phyloP scores from a whole-genome alignment of 2,888 invertebrate genomes.

The Drosophila dives region DNA sequence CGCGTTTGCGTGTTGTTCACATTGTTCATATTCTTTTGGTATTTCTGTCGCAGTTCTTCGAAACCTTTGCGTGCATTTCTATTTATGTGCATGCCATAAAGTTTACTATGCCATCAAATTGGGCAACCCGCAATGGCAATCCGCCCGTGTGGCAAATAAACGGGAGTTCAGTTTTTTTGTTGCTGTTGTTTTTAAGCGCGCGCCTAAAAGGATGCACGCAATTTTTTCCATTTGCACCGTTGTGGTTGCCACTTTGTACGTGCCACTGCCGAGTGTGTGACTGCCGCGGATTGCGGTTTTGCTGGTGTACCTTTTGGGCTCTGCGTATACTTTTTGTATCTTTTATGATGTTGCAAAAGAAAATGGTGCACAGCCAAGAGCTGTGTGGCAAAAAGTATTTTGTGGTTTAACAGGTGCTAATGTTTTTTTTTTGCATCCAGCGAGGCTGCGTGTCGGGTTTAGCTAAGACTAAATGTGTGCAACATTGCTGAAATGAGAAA shows the following conservation, averaged over 20 bases:
- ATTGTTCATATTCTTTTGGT: constrained; percentile 13
- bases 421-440: constrained; percentile 46
- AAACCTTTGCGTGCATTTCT: constrained; percentile 69
- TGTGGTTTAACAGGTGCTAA: constrained; percentile 73
- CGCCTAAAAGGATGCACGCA: constrained; percentile 77
- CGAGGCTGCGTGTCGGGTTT: constrained; percentile 58
- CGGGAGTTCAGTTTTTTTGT: constrained; percentile 35
- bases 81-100: constrained; percentile 75
- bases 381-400: constrained; percentile 40
- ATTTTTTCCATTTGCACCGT: constrained; percentile 64
- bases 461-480: constrained; percentile 53
- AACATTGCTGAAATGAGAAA: constrained; percentile 8
- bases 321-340: constrained; percentile 40
- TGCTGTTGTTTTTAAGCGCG: constrained; percentile 43
- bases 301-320: constrained; percentile 56
- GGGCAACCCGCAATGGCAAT: constrained; percentile 35
- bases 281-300: constrained; percentile 51
- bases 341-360: constrained; percentile 48
- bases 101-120: constrained; percentile 71
- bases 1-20: constrained; percentile 48
- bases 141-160: constrained; percentile 42
- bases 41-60: constrained; percentile 35
- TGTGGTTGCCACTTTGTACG: constrained; percentile 43
- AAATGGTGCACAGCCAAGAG: constrained; percentile 47
- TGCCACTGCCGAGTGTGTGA: constrained; percentile 25